These are phyloP conservation scores for Ovis aries DNA, from an alignment of 2,113 vertebrate genomes.

Conservation along the genomic window DNA sequence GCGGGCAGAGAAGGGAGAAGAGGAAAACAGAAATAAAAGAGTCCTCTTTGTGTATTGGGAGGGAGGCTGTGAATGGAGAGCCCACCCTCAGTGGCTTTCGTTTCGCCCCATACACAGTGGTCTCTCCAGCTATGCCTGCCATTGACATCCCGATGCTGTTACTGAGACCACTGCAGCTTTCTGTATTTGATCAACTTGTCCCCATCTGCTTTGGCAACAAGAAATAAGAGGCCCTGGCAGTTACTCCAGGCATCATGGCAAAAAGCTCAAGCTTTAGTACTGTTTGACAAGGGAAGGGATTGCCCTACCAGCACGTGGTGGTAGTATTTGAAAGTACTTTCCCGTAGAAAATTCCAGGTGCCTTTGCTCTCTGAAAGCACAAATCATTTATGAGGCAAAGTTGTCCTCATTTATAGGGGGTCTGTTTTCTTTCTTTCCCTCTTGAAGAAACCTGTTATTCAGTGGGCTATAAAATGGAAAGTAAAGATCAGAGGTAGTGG, in stretches of 20 bases:
- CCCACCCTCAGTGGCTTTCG: background rate
- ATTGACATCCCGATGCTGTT: rapidly evolving
- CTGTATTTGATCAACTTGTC: slow-evolving; percentile 21
- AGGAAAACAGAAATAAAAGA: background rate
- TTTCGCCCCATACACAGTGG: background rate
- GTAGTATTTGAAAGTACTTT: slow-evolving; percentile 26
- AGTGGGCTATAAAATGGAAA: slow-evolving; percentile 79
- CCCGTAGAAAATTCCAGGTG: slow-evolving; percentile 32
- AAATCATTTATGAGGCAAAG: slow-evolving; percentile 60
- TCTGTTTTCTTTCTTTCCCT: slow-evolving; percentile 82
- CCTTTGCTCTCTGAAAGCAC: slow-evolving; percentile 33
- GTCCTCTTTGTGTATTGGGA: background rate
- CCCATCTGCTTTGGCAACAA: slow-evolving; percentile 54
- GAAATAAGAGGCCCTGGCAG: slow-evolving; percentile 30
- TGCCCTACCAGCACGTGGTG: background rate
- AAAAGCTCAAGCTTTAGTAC: background rate
- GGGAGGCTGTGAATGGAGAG: background rate
- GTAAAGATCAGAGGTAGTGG: slow-evolving; percentile 81
- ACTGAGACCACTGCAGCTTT: background rate
- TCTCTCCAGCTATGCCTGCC: background rate
- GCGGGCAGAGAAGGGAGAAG: background rate
- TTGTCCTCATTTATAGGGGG: slow-evolving; percentile 77
- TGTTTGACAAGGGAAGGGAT: slow-evolving; percentile 6
- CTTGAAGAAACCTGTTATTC: slow-evolving; percentile 77
- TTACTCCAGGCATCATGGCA: background rate